Percentiles rank a stretch among this genome's conserved stretches.
These are phyloP conservation scores for Okapia johnstoni DNA, from an alignment of 2,113 vertebrate genomes.

Conservation along the genomic window DNA sequence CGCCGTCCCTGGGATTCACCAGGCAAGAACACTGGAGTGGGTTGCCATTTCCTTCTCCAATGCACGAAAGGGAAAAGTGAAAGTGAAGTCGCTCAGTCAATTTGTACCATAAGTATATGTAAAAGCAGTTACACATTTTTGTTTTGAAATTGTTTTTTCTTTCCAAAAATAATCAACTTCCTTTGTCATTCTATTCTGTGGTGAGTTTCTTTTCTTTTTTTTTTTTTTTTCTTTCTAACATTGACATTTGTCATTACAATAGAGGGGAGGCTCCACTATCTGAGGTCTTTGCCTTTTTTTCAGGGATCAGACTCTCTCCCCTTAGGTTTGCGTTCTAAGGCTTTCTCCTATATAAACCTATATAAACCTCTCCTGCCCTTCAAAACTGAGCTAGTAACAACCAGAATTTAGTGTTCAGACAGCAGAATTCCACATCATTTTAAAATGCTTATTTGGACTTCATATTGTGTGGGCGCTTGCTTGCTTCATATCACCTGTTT, in stretches of 20 bases:
- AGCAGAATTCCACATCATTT: neutral
- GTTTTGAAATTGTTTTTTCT: neutral
- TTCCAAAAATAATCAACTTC: neutral
- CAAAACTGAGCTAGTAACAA: neutral
- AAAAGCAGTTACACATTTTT: neutral
- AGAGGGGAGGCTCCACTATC: neutral
- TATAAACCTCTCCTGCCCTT: neutral
- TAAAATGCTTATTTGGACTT: neutral
- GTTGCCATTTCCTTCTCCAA: too few species aligned
- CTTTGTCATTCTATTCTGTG: neutral
- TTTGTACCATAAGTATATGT: neutral
- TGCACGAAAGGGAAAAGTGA: too few species aligned
- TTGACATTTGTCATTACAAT: neutral
- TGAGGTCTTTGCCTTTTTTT: neutral
- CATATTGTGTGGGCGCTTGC: accelerated
- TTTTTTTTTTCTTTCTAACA: neutral
- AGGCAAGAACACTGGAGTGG: too few species aligned
- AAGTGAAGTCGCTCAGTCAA: too few species aligned
- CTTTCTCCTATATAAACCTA: neutral
- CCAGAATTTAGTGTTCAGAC: neutral
- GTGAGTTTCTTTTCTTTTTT: neutral
- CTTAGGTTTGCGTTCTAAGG: neutral
- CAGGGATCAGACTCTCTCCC: accelerated
- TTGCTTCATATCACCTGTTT: neutral
- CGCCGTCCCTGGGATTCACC: too few species aligned